Evolutionary conservation across 2,797 vertebrate genomes (phyloP), one percentile per base, ranked within the genome.

Genomic region (Pseudotriccus pelzelni): DNA sequence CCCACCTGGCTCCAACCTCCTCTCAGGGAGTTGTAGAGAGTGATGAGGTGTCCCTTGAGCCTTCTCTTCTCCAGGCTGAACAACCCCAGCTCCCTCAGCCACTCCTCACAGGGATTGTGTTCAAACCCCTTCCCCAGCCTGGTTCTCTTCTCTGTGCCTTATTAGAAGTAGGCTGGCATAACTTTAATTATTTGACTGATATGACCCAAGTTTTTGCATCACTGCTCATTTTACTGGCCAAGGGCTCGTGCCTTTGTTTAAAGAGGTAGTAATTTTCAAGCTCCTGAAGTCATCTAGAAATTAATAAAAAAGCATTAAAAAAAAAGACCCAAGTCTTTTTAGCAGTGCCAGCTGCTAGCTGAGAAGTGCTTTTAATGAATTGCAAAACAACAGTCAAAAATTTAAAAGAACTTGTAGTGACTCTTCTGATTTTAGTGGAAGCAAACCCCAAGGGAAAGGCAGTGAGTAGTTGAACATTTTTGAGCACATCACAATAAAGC

Each of bases 401-500:
- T 39, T 34, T 64, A 47, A 77, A 94, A 76, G 25, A 82, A 79
- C 72, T 79, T 76, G 53, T 39, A n/a, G 23, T 69, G 58, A 47
- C n/a, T 59, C 69, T 52, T 59, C 49, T 10, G 21, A 75, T 44
- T 88, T 75, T 58, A 74, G 46, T 36, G 50, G 52, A 95, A 92
- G 15, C 14, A 32, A 14, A 16, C 17, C 84, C 79, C n/a, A 58
- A 27, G 62, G 72, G 39, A 80, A 83, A 75, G 76, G 20, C 69
- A 89, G 59, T 30, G 70, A 83, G 73, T 30, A 75, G 73, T 9
- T 94, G 72, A 92, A 70, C 50, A 47, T 73, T 89, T 94, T 18
- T 78, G 75, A 94, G 86, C 58, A 56, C 58, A 87, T 76, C 70
- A 92, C 60, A 89, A 79, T 67, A 79, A 80, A 85, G 59, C 20